phyloP scores from a whole-genome alignment of 1,140 invertebrate species.

The Lasaia peninsularis region DNA sequence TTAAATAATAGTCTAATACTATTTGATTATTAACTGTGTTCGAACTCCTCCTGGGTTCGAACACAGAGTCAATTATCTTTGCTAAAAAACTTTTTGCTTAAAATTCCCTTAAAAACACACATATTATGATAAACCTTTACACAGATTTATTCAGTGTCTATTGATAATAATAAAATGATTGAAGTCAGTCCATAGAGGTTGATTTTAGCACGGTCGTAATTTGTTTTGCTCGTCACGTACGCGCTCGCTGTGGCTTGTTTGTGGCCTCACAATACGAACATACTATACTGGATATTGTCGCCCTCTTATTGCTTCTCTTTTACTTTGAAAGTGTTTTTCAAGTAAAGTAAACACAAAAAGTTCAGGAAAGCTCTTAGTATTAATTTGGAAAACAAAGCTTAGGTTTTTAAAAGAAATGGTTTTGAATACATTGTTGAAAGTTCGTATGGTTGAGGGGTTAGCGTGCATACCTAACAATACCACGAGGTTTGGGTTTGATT shows the following conservation, averaged over 20 bases:
- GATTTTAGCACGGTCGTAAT: constrained; percentile 28
- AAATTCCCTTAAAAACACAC: no score
- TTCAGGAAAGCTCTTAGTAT: neutral
- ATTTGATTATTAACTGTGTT: no score
- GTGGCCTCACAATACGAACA: constrained; percentile 32
- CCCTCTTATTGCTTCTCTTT: constrained; percentile 27
- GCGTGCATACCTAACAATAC: no score
- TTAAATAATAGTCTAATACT: no score
- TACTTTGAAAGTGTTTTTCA: neutral
- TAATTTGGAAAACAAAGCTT: neutral
- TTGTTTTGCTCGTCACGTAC: constrained; percentile 44
- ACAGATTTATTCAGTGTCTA: neutral
- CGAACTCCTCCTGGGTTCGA: no score
- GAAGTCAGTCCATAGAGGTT: constrained; percentile 28
- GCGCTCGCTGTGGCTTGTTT: constrained; percentile 43
- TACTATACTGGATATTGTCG: constrained; percentile 34
- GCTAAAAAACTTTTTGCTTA: no score
- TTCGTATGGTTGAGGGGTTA: no score
- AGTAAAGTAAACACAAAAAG: neutral
- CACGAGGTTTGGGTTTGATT: no score
- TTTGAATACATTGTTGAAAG: no score
- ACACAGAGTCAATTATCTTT: no score
- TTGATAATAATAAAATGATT: constrained; percentile 31
- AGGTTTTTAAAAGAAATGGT: constrained; percentile 15
- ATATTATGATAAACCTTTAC: no score